These are phyloP conservation scores for Stenodema calcarata DNA, from an alignment of 2,888 invertebrate species.

Conservation along the genomic window DNA sequence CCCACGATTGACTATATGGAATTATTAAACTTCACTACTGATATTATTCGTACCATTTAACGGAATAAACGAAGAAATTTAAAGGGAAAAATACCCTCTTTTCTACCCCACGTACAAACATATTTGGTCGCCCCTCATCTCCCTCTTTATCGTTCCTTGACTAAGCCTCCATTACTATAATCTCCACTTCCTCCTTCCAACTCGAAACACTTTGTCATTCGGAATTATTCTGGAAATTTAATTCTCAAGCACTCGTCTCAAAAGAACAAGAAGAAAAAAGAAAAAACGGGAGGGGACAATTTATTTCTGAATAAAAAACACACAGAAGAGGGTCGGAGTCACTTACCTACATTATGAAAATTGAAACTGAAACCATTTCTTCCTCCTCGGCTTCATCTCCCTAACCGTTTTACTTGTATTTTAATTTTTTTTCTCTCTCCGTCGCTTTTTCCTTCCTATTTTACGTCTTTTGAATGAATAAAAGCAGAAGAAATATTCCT, in stretches of 20 bases:
- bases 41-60: too few species aligned
- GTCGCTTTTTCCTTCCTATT: background rate
- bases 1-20: too few species aligned
- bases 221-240: constrained; percentile 50
- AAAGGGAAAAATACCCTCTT: background rate
- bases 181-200: background rate
- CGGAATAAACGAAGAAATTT: too few species aligned
- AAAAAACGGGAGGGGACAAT: constrained; percentile 5
- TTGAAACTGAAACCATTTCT: constrained; percentile 47
- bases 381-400: background rate
- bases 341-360: constrained; percentile 48
- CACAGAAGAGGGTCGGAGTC: background rate
- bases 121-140: constrained; percentile 9
- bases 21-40: too few species aligned
- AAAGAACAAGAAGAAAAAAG: constrained; percentile 3
- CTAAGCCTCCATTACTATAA: constrained; percentile 10
- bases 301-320: constrained; percentile 29
- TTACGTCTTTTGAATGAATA: constrained; percentile 6
- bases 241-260: constrained; percentile 18
- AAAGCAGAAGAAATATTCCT: background rate
- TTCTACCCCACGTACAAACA: background rate
- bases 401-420: constrained; percentile 41
- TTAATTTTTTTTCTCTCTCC: constrained; percentile 36
- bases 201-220: constrained; percentile 46
- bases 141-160: background rate